Evolutionary conservation across 2,888 invertebrate genomes (phyloP).

Genomic region (Eurytoma adleriae): DNA sequence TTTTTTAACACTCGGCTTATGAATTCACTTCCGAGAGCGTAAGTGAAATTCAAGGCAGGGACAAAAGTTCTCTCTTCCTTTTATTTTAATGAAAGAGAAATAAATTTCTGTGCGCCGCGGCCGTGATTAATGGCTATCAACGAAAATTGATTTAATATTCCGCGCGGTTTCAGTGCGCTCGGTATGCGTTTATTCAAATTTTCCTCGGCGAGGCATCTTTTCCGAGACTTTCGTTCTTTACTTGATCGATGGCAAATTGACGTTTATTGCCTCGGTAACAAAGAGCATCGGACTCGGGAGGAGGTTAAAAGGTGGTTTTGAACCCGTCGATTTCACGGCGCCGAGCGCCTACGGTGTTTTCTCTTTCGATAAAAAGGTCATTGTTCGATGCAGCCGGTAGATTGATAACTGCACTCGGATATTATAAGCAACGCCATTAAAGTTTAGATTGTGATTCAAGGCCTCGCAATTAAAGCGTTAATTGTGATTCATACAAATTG

Average conservation of each 20-base stretch:
- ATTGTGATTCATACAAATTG: too few species aligned
- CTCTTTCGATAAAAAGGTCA: constrained; percentile 44
- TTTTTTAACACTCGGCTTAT: too few species aligned
- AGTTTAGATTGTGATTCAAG: background rate
- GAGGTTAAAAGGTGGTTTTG: constrained; percentile 46
- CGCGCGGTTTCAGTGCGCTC: background rate
- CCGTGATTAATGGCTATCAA: constrained; percentile 31
- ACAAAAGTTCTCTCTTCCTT: constrained; percentile 13
- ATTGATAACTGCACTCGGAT: constrained; percentile 9
- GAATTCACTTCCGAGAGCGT: too few species aligned
- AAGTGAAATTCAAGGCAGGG: too few species aligned
- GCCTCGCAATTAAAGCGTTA: too few species aligned
- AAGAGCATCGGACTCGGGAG: background rate
- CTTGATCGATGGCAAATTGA: constrained; percentile 41
- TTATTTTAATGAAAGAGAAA: constrained; percentile 35
- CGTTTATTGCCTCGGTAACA: constrained; percentile 18
- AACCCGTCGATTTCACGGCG: constrained; percentile 28
- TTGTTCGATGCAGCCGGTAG: constrained; percentile 28
- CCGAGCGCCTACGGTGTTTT: constrained; percentile 18
- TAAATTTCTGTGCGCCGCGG: background rate
- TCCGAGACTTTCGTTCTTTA: constrained; percentile 38
- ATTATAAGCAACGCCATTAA: background rate
- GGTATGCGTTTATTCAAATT: constrained; percentile 24
- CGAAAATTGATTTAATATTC: constrained; percentile 26
- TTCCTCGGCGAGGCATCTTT: background rate